A percentile compares a stretch with the other conserved stretches of the same genome.
Conservation (phyloP, 2,888 invertebrate genomes). For the Belgica antarctica region DNA sequence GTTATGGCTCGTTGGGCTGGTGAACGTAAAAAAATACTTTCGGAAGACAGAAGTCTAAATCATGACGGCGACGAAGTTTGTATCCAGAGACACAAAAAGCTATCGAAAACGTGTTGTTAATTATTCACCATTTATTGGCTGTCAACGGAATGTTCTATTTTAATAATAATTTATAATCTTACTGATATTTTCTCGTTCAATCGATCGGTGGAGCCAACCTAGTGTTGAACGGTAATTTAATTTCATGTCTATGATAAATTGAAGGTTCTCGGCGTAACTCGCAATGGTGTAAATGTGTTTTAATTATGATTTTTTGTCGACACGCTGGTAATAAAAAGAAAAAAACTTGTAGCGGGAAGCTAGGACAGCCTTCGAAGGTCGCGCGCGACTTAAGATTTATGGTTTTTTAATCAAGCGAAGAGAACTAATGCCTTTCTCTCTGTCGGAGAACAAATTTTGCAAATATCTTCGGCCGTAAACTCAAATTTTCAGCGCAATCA, state of each 20-base stretch:
- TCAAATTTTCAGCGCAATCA: background rate
- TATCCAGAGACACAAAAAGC: background rate
- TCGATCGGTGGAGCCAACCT: background rate
- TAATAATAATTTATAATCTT: conserved; percentile 37
- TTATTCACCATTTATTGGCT: conserved; percentile 33
- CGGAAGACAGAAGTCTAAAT: background rate
- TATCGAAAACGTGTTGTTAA: conserved; percentile 32
- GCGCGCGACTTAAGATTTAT: conserved; percentile 33
- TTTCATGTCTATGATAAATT: conserved; percentile 12
- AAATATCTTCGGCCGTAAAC: background rate
- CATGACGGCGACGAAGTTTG: background rate
- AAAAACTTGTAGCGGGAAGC: background rate
- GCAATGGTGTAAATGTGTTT: conserved; percentile 30
- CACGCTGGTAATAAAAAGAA: background rate
- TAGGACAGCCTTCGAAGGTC: conserved; percentile 31
- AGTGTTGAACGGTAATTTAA: conserved; percentile 5
- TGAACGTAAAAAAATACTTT: conserved; percentile 15
- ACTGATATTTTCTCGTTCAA: conserved; percentile 6
- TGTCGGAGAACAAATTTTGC: background rate
- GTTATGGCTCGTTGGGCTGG: background rate
- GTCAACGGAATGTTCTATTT: conserved; percentile 41
- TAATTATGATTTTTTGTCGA: conserved; percentile 12
- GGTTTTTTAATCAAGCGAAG: conserved; percentile 32
- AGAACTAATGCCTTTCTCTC: background rate
- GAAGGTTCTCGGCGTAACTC: background rate